Evolutionary conservation across 2,797 vertebrate genomes (phyloP), one percentile per base, ranked within the genome.

Genomic region (Tachyglossus aculeatus): DNA sequence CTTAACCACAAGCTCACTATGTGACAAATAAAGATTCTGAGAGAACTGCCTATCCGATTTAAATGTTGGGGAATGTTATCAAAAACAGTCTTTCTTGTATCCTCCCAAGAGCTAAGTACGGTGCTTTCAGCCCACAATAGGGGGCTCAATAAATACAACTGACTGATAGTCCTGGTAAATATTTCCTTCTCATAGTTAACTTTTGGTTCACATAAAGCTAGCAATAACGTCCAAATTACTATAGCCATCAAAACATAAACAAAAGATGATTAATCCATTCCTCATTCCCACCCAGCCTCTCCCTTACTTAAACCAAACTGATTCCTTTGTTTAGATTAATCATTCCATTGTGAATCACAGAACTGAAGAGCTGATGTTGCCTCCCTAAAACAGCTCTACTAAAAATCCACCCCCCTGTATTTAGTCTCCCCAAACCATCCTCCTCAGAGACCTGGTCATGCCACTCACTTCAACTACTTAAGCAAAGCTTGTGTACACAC

Each of bases 181-280:
- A 47, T 65, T 39, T 70, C 52, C 55, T 75, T 77, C 32, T n/a
- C 78, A 57, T n/a, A 69, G 65, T 78, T 41, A 55, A 52, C 45
- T 65, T 78, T 21, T 32, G 66, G 57, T 77, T 73, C 77, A 27
- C 31, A 68, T 37, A 81, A 74, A 66, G 34, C 43, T 77, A 75
- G 70, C 37, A 77, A 81, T 79, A 81, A 72, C 33, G 62, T n/a
- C n/a, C n/a, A n/a, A 76, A 78, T 83, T 73, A 75, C 71, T 52
- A 61, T 64, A 71, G 32, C 21, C 62, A 78, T 71, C 69, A 58
- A 51, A 41, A 19, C 70, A 59, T 29, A 47, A 74, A 71, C 29
- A 43, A 67, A n/a, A 78, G 60, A 65, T 57, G 24, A 68, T 71
- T 66, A 27, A 57, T 64, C 48, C 70, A 43, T 67, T 22, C 64